phyloP scores from a whole-genome alignment of 2,113 vertebrate genomes.

The Tachuris rubrigastra region DNA sequence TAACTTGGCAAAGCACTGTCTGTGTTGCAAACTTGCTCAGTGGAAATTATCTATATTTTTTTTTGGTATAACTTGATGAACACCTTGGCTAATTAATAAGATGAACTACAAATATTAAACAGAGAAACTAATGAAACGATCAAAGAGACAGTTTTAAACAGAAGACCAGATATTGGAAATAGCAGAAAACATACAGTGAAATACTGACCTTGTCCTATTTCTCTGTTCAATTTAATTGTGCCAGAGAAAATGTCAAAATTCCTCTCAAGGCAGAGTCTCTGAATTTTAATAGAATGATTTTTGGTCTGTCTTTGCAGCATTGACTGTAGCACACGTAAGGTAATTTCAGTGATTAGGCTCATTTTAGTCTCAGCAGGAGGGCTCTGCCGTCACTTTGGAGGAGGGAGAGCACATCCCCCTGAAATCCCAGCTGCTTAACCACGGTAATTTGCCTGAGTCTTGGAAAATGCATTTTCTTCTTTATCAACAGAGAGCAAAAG shows the following conservation, averaged over 20 bases:
- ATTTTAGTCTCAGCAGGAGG: conserved; percentile 43
- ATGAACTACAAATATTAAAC: neutral
- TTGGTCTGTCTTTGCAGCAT: neutral
- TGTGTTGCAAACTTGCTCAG: neutral
- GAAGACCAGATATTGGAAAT: neutral
- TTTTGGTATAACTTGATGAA: neutral
- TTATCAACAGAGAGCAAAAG: conserved; percentile 19
- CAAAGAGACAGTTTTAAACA: neutral
- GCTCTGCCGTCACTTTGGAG: neutral
- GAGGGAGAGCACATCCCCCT: neutral
- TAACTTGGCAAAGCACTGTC: neutral
- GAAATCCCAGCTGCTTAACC: conserved; percentile 29
- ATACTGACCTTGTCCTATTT: neutral
- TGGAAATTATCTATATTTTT: neutral
- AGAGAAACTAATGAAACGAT: neutral
- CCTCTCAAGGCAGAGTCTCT: conserved; percentile 13
- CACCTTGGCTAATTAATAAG: neutral
- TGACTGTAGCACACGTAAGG: neutral
- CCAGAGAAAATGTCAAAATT: neutral
- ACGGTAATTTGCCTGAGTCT: neutral
- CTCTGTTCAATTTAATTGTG: neutral
- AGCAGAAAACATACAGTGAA: neutral
- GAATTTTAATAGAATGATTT: neutral
- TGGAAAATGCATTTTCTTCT: conserved; percentile 13
- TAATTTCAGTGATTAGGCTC: conserved; percentile 47